phyloP scores from a whole-genome alignment of 2,888 invertebrate genomes.

The Pterostichus niger region DNA sequence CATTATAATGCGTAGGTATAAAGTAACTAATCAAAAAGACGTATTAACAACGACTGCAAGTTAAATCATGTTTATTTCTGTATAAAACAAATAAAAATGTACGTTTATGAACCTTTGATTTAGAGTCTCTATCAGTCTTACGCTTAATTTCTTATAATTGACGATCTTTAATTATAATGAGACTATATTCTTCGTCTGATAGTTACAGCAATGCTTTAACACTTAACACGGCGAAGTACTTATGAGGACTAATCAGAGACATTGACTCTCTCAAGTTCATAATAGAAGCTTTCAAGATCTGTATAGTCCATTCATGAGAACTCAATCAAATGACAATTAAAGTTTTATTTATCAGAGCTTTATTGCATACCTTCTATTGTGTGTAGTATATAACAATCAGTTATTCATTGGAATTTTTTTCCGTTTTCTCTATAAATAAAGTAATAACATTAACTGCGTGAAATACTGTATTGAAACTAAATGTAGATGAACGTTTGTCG shows the following conservation, averaged over 20 bases:
- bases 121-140: conserved; percentile 30
- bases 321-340: conserved; percentile 40
- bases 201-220: conserved; percentile 4
- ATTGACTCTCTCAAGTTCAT: conserved; percentile 3
- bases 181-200: conserved; percentile 27
- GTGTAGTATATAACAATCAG: background rate
- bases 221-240: background rate
- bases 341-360: conserved; percentile 6
- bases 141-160: conserved; percentile 56
- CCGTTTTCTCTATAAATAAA: too few species aligned
- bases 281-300: background rate
- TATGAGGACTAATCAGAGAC: conserved; percentile 44
- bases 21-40: conserved; percentile 2
- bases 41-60: conserved; percentile 23
- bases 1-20: background rate
- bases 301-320: background rate
- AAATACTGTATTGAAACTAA: background rate
- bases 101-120: conserved; percentile 51
- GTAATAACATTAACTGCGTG: background rate
- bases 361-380: conserved; percentile 5
- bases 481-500: background rate
- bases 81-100: conserved; percentile 44
- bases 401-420: too few species aligned
- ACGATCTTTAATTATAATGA: conserved; percentile 60
- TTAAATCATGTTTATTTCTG: conserved; percentile 47